Evolutionary conservation across 1,140 invertebrate genomes (phyloP).

Genomic region (Portunus trituberculatus): DNA sequence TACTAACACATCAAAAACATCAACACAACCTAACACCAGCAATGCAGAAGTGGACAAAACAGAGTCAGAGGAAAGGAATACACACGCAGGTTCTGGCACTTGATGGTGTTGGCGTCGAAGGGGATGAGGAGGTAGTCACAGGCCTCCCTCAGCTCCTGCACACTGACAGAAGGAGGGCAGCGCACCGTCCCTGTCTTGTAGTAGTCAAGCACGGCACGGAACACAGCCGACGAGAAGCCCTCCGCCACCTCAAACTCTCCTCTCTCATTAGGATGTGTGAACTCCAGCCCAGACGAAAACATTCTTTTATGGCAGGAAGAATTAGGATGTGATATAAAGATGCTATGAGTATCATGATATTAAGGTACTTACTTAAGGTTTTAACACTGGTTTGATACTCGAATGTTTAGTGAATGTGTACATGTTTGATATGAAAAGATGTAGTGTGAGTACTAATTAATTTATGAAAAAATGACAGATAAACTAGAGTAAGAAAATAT

Average conservation of each 20-base stretch:
- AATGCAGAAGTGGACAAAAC: background rate
- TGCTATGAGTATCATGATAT: background rate
- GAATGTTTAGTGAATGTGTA: too few relatives aligned
- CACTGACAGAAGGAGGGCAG: constrained; percentile 91
- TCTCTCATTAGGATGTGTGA: constrained; percentile 86
- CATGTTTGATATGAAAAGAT: too few relatives aligned
- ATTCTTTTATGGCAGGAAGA: constrained; percentile 85
- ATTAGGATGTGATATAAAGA: background rate
- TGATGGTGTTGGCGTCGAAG: constrained; percentile 97
- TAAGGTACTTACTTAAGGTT: background rate
- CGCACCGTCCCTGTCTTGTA: constrained; percentile 94
- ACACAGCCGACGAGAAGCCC: constrained; percentile 97
- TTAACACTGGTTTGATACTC: too few relatives aligned
- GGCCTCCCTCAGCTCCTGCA: constrained; percentile 97
- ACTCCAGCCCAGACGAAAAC: constrained; percentile 97
- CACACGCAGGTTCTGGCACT: constrained; percentile 95
- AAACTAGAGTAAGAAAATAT: too few relatives aligned
- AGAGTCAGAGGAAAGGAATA: constrained; percentile 48
- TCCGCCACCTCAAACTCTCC: constrained; percentile 99
- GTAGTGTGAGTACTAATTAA: too few relatives aligned
- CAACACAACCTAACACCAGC: background rate
- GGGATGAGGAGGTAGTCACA: constrained; percentile 99
- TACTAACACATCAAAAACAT: background rate
- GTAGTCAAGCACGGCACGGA: constrained; percentile 97
- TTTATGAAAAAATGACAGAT: too few relatives aligned